These are phyloP conservation scores for Brotula barbata DNA, from an alignment of 2,797 vertebrate species.

Conservation along the genomic window DNA sequence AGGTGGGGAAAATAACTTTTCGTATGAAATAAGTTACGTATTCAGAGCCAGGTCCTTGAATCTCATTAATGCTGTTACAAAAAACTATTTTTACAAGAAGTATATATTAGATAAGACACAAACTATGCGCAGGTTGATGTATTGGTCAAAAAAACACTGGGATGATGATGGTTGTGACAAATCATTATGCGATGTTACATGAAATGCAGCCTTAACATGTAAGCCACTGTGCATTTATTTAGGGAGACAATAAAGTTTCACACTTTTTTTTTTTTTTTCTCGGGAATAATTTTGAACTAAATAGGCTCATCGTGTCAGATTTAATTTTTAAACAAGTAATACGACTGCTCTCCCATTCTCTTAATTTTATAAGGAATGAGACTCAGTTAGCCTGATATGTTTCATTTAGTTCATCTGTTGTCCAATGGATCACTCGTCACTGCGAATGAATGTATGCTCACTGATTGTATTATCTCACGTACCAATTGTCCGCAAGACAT, in stretches of 20 bases:
- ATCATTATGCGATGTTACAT: slow-evolving; percentile 48
- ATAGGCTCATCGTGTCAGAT: slow-evolving; percentile 14
- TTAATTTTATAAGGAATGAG: slow-evolving; percentile 14
- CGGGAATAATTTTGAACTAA: not conserved
- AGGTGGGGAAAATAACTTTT: slow-evolving; percentile 33
- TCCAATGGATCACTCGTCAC: slow-evolving; percentile 40
- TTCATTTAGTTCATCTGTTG: slow-evolving; percentile 26
- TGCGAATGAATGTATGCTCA: slow-evolving; percentile 73
- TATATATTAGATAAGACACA: slow-evolving; percentile 43
- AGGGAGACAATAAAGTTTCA: slow-evolving; percentile 40
- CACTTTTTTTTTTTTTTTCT: not conserved
- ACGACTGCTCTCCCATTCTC: slow-evolving; percentile 30
- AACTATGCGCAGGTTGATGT: slow-evolving; percentile 55
- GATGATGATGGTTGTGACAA: slow-evolving; percentile 49
- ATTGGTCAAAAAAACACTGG: slow-evolving; percentile 65
- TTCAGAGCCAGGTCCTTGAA: slow-evolving; percentile 36
- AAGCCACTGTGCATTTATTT: slow-evolving; percentile 53
- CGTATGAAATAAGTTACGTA: slow-evolving; percentile 44
- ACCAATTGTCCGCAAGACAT: slow-evolving; percentile 47
- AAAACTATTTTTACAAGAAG: slow-evolving; percentile 39
- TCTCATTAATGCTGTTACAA: slow-evolving; percentile 73
- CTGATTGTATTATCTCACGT: slow-evolving; percentile 65
- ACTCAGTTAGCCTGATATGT: too few relatives aligned
- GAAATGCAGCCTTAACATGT: slow-evolving; percentile 44
- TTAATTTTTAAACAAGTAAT: slow-evolving; percentile 41